Base-by-base conservation (phyloP, 2,797 vertebrate species). In the Sebastes minor region DNA sequence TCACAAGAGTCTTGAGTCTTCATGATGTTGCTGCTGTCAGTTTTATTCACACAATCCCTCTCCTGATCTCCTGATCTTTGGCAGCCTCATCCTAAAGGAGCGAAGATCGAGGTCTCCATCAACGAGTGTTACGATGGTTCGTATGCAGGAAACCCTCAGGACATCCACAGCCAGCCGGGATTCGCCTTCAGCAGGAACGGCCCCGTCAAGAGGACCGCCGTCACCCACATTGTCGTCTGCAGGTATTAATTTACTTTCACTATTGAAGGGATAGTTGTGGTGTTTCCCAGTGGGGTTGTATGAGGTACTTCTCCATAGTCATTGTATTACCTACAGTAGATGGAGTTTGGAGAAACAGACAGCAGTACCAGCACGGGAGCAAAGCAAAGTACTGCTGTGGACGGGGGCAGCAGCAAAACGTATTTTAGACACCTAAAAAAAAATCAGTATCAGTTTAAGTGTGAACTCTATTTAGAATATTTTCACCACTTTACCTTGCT, bases 101-200 rank as follows among this genome's bases (percentile, higher is more conserved):
- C 98, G 82, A 96, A 97, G 89, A 97, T 99, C 89, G 98, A 99
- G 9, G 98, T 99, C 52, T 99, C 98, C 20, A 97, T 99, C 95
- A 99, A 99, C 3, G 97, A 99, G 89, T 97, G 97, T 78, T 99
- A 99, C 0, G 98, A 99, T 33, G 98, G 98, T 33, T 99, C 98
- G 4, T 99, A 99, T 13, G 98, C 98, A 30, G 98, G 98, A 61
- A 99, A 99, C 91, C 98, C 98, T 38, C 98, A 99, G 95, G 98
- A 99, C 91, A 96, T 99, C 91, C 98, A 99, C 94, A 97, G 95
- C 49, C 98, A 99, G 83, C 98, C 98, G 1, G 98, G 98, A 35
- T 99, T 99, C 74, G 98, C 98, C 89, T 99, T 99, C 94, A 99
- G 98, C 93, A 95, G 98, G 81, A 99, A 99, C 4, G 98, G 98